These are phyloP conservation scores for Gracilinanus agilis DNA, from an alignment of 2,113 vertebrate genomes.

Conservation along the genomic window DNA sequence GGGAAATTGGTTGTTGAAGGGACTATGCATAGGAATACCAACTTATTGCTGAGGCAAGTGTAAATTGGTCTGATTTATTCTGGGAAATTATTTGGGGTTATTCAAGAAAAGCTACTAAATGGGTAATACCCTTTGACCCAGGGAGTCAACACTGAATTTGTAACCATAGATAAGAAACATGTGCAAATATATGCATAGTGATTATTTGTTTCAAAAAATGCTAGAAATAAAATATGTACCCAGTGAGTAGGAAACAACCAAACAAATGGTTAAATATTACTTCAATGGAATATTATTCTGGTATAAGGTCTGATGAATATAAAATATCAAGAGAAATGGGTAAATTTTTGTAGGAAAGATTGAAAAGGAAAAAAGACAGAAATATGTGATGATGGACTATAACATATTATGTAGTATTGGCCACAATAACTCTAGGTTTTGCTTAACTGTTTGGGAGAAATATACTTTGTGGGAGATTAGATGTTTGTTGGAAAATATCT, in stretches of 20 bases:
- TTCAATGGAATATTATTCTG: neutral
- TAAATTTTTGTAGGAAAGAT: neutral
- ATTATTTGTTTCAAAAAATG: neutral
- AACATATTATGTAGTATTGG: neutral
- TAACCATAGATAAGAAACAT: neutral
- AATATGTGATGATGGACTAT: neutral
- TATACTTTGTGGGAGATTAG: neutral
- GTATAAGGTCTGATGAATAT: neutral
- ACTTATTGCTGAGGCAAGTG: neutral
- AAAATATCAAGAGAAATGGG: neutral
- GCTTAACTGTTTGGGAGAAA: neutral
- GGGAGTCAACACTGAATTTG: neutral
- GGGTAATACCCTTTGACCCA: neutral
- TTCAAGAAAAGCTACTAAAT: neutral
- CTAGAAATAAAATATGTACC: neutral
- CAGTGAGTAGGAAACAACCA: neutral
- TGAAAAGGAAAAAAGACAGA: neutral
- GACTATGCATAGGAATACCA: neutral
- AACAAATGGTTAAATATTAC: neutral
- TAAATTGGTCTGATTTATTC: neutral
- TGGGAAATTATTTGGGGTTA: neutral
- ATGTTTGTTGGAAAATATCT: neutral
- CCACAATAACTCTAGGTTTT: neutral
- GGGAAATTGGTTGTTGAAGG: neutral
- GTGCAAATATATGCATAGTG: neutral